Percentiles rank a stretch among this genome's conserved stretches.
Evolutionary conservation across 2,797 vertebrate species (phyloP).

Genomic region (Hipposideros larvatus): DNA sequence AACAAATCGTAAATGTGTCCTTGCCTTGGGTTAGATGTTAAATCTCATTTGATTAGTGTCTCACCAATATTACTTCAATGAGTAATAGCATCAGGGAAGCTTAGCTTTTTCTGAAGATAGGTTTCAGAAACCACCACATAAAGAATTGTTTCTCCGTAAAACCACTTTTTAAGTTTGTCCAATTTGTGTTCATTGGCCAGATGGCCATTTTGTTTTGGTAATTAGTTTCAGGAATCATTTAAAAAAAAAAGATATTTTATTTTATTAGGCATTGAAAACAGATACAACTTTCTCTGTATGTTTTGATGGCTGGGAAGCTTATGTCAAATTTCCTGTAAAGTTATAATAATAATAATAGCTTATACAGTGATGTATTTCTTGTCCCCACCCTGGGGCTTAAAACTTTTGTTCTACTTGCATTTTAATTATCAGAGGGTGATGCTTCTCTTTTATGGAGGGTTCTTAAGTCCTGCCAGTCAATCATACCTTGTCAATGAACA

Average conservation of each 20-base stretch:
- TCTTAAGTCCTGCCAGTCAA: not conserved
- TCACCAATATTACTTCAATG: not conserved
- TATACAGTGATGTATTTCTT: not conserved
- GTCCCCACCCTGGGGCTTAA: not conserved
- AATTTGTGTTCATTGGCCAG: not conserved
- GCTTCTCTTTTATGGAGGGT: not conserved
- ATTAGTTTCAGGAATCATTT: not conserved
- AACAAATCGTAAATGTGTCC: not conserved
- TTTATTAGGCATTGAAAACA: not conserved
- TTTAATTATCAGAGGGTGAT: not conserved
- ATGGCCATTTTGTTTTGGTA: not conserved
- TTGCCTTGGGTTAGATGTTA: not conserved
- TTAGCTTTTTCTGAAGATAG: not conserved
- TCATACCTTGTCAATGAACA: not conserved
- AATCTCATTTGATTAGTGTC: not conserved
- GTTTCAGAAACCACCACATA: no score
- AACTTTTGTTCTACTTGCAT: not conserved
- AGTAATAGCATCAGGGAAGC: not conserved
- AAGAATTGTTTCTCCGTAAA: not conserved
- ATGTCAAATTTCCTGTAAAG: not conserved
- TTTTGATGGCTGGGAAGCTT: not conserved
- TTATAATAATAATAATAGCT: not conserved
- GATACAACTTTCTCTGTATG: not conserved
- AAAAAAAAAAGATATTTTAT: not conserved
- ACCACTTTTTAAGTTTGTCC: not conserved